phyloP scores from a whole-genome alignment of 2,113 vertebrate species.

The Gopherus flavomarginatus region DNA sequence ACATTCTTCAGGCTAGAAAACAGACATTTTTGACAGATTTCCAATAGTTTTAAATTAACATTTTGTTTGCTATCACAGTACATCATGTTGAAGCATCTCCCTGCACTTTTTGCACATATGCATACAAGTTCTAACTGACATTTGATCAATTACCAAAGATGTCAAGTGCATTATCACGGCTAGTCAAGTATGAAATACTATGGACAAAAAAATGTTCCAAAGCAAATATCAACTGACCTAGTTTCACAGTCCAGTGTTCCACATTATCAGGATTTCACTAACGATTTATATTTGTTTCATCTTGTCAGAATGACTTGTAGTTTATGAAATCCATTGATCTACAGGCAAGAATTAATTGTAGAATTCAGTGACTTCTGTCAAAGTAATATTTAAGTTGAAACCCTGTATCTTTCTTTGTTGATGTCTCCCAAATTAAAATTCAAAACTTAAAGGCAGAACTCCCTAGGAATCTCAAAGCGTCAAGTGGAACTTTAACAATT shows the following conservation, averaged over 20 bases:
- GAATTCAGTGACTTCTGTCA: slow-evolving; percentile 73
- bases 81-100: not conserved
- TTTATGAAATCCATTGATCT: slow-evolving; percentile 74
- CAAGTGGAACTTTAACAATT: slow-evolving; percentile 41
- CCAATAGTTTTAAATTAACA: not conserved
- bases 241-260: slow-evolving; percentile 68
- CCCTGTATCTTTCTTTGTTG: slow-evolving; percentile 47
- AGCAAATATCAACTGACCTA: slow-evolving; percentile 72
- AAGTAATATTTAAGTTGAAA: slow-evolving; percentile 69
- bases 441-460: slow-evolving; percentile 50
- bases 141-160: slow-evolving; percentile 61
- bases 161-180: slow-evolving; percentile 52
- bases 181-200: slow-evolving; percentile 64
- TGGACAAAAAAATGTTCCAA: slow-evolving; percentile 52
- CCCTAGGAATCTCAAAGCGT: slow-evolving; percentile 39
- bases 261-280: slow-evolving; percentile 71
- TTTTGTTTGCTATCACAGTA: not conserved
- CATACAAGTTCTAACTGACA: slow-evolving; percentile 53
- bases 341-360: slow-evolving; percentile 72
- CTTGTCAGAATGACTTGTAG: slow-evolving; percentile 71
- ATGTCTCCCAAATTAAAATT: slow-evolving; percentile 69
- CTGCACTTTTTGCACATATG: not conserved
- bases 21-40: not conserved
- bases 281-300: slow-evolving; percentile 72
- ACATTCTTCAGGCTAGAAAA: not conserved